phyloP scores from a whole-genome alignment of 2,797 vertebrate species.

The Phataginus tricuspis region DNA sequence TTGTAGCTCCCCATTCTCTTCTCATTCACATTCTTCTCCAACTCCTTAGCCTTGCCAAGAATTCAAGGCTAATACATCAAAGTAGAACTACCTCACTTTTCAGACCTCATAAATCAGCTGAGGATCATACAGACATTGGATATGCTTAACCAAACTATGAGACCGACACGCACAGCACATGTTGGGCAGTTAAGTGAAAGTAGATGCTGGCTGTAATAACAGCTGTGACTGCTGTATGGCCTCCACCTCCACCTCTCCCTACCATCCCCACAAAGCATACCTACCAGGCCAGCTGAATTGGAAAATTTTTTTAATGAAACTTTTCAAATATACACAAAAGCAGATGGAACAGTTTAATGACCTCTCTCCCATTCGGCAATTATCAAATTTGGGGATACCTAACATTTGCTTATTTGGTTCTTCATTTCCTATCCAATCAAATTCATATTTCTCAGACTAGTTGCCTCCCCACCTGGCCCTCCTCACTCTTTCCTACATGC shows the following conservation, averaged over 20 bases:
- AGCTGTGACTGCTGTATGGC: not conserved
- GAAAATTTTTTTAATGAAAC: not conserved
- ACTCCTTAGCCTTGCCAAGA: slow-evolving; percentile 20
- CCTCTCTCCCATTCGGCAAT: not conserved
- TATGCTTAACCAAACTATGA: not conserved
- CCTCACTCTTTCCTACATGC: not conserved
- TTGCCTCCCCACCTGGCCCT: not conserved
- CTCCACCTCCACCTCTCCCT: not conserved
- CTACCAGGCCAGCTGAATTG: not conserved
- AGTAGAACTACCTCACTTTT: not conserved
- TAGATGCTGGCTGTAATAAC: not conserved
- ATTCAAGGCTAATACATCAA: slow-evolving; percentile 43
- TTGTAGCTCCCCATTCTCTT: slow-evolving; percentile 14
- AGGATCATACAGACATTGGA: not conserved
- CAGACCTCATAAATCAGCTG: not conserved
- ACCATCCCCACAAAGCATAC: not conserved
- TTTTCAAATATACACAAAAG: slow-evolving; percentile 11
- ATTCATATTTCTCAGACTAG: slow-evolving; percentile 26
- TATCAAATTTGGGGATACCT: not conserved
- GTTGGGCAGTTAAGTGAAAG: not conserved
- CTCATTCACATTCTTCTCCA: slow-evolving; percentile 30
- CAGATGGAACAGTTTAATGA: not conserved
- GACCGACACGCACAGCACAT: not conserved
- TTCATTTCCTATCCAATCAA: not conserved
- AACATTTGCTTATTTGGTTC: slow-evolving; percentile 11